Conservation (phyloP, 2,888 invertebrate genomes). For the Catonia carolina region DNA sequence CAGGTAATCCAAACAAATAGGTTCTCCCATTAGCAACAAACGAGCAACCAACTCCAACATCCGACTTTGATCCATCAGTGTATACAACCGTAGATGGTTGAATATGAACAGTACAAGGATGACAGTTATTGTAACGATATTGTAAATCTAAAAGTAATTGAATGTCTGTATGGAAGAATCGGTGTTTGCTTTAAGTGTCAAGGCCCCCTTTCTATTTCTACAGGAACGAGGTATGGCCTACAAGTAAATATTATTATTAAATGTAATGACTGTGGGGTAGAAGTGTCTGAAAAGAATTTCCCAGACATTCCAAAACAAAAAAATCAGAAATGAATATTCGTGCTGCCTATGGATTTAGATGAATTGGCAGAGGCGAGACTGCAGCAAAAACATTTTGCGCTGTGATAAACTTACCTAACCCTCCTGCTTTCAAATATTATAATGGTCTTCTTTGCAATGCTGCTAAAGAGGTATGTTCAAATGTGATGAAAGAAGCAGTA, state of each 20-base stretch:
- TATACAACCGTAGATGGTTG: no score
- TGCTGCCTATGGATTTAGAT: neutral
- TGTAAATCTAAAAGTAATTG: neutral
- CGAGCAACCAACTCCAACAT: no score
- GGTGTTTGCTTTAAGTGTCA: neutral
- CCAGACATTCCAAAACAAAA: neutral
- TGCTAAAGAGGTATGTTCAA: constrained; percentile 10
- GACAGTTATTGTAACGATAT: neutral
- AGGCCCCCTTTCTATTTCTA: neutral
- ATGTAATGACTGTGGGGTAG: neutral
- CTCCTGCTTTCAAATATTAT: constrained; percentile 12
- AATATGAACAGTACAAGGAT: no score
- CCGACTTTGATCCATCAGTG: no score
- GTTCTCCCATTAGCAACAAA: no score
- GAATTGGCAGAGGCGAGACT: constrained; percentile 5
- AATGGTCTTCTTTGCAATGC: constrained; percentile 1
- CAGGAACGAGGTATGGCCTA: neutral
- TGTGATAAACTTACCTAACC: constrained; percentile 6
- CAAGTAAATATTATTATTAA: neutral
- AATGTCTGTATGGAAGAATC: neutral
- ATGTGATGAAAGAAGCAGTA: constrained; percentile 14
- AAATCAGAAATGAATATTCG: constrained; percentile 3
- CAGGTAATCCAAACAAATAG: no score
- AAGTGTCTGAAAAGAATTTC: no score
- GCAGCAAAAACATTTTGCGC: neutral